Conservation (phyloP, 2,113 vertebrate species). For the Odontophorus gujanensis region DNA sequence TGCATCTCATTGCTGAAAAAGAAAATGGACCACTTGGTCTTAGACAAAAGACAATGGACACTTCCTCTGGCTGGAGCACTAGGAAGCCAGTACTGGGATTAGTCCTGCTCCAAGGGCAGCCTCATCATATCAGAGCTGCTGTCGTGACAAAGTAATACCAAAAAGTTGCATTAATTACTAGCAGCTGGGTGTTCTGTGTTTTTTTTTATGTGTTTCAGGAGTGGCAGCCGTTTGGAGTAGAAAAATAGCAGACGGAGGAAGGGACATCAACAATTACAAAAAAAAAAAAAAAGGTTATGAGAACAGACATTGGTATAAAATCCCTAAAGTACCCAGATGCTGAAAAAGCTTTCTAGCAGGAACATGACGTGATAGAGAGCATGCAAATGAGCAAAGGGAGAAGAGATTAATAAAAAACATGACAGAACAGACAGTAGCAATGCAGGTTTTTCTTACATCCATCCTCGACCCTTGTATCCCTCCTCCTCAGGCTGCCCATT, state of each 20-base stretch:
- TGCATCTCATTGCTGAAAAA: neutral
- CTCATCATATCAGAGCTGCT: neutral
- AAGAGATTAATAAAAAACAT: neutral
- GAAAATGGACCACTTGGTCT: neutral
- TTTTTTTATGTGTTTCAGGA: neutral
- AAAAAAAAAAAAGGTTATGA: neutral
- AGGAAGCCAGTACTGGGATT: neutral
- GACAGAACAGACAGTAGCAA: neutral
- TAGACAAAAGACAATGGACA: too few species aligned
- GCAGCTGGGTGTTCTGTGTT: neutral
- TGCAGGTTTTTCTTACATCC: neutral
- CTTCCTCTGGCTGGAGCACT: neutral
- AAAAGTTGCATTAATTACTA: neutral
- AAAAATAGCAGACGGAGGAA: neutral
- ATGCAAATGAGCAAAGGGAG: neutral
- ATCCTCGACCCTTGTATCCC: neutral
- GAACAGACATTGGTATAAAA: neutral
- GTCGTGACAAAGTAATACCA: neutral
- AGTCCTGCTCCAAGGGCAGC: neutral
- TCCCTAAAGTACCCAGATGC: too few species aligned
- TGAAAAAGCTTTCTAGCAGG: neutral
- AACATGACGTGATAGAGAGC: neutral
- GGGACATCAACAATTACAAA: neutral
- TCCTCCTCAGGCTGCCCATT: accelerated
- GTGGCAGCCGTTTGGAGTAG: neutral